Base-by-base conservation (phyloP, 2,113 vertebrate genomes). In the Monarcha castaneiventris region DNA sequence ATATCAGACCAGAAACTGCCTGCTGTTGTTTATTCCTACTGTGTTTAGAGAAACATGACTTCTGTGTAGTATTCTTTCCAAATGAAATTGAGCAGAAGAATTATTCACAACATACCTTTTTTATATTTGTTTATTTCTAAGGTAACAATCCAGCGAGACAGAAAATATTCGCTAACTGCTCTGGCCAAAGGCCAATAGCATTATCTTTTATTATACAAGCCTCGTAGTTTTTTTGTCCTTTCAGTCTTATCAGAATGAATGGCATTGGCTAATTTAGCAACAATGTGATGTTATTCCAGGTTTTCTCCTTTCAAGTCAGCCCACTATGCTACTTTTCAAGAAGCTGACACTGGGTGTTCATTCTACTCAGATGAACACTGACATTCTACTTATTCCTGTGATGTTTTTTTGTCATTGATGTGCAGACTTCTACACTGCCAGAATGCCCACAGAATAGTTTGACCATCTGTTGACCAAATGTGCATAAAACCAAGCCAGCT, bases 401-500 rank as follows among this genome's bases (percentile, higher is more conserved):
- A 96, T 41, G 51, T 0, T 5, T 44, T 95, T 77, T 73, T 89
- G 94, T 84, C 95, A 93, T 66, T 96, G 86, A 97, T 87, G 94
- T 84, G 75, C 72, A 94, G 93, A 63, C 73, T 90, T 95, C 81
- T 64, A 71, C 55, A 80, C 61, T 85, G 84, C 73, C 84, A 97
- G 88, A 83, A 90, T 90, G 77, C 86, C 93, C 66, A 89, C 32
- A 85, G 84, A 91, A 85, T 68, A 96, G 73, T 66, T 91, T 84
- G 64, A 95, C 94, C 96, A 97, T 97, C 98, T 97, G 87, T 93
- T 98, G 97, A 90, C 95, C 93, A 97, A 97, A 97, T 94, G 84
- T 86, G 92, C 97, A 90, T 92, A 89, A 96, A 97, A 96, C 71
- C 75, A 95, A 97, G 91, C 90, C 86, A 96, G 80, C 83, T 96